Evolutionary conservation across 2,113 vertebrate genomes (phyloP).

Genomic region (Capreolus pygargus): DNA sequence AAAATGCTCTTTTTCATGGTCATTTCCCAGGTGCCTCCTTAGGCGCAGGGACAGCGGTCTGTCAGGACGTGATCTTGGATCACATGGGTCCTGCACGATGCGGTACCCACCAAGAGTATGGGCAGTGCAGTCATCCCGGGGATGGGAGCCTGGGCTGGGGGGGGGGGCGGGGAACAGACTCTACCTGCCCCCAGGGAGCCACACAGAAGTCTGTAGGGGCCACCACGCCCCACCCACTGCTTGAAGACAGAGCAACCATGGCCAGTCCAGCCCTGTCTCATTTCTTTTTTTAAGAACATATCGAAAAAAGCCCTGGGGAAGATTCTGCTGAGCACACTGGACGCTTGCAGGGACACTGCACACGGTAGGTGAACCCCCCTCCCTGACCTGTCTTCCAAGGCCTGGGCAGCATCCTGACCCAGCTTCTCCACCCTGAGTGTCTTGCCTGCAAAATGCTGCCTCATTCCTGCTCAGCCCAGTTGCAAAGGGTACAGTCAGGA

Average conservation of each 20-base stretch:
- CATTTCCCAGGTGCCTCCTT: neutral
- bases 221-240: neutral
- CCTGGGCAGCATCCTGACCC: accelerated
- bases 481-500: neutral
- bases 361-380: conserved; percentile 82
- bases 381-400: neutral
- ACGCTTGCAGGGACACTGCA: conserved; percentile 86
- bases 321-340: conserved; percentile 93
- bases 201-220: neutral
- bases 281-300: conserved; percentile 86
- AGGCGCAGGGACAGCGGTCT: neutral
- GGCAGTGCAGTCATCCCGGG: neutral
- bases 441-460: neutral
- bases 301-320: conserved; percentile 91
- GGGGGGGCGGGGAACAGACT: accelerated
- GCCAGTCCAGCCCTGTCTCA: neutral
- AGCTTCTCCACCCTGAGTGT: neutral
- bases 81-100: neutral
- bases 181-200: neutral
- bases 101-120: neutral
- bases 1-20: neutral
- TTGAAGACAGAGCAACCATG: neutral
- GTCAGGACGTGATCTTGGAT: neutral
- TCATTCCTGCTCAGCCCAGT: neutral
- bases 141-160: neutral